A percentile compares a stretch with the other conserved stretches of the same genome.
phyloP scores from a whole-genome alignment of 2,113 vertebrate genomes.

The Acanthisitta chloris region DNA sequence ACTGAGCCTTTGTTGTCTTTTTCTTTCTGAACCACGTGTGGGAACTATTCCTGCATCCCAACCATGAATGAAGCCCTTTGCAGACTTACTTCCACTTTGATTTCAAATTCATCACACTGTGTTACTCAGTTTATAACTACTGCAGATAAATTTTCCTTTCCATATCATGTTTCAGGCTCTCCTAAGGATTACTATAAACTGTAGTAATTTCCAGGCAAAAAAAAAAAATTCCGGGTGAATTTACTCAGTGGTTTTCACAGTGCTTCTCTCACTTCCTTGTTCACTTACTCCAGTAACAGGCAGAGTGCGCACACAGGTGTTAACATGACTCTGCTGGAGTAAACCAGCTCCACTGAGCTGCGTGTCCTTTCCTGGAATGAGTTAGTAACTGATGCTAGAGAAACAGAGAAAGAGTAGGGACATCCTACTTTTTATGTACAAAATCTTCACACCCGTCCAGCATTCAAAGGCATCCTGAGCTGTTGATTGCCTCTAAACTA shows the following conservation, averaged over 20 bases:
- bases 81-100: background rate
- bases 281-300: accelerated
- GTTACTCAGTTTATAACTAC: background rate
- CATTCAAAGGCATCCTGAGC: background rate
- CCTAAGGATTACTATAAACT: background rate
- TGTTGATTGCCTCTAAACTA: background rate
- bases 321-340: background rate
- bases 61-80: background rate
- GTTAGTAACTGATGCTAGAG: background rate
- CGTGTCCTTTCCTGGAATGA: background rate
- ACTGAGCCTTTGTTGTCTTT: background rate
- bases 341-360: background rate
- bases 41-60: background rate
- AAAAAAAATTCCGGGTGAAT: accelerated
- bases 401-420: background rate
- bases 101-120: background rate
- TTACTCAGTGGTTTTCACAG: background rate
- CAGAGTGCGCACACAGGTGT: background rate
- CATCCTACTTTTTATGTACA: background rate
- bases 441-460: background rate
- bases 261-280: background rate
- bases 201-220: background rate
- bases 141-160: background rate
- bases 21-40: background rate
- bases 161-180: background rate